Evolutionary conservation across 1,140 invertebrate species (phyloP).

Genomic region (Cyrtorhinus lividipennis): DNA sequence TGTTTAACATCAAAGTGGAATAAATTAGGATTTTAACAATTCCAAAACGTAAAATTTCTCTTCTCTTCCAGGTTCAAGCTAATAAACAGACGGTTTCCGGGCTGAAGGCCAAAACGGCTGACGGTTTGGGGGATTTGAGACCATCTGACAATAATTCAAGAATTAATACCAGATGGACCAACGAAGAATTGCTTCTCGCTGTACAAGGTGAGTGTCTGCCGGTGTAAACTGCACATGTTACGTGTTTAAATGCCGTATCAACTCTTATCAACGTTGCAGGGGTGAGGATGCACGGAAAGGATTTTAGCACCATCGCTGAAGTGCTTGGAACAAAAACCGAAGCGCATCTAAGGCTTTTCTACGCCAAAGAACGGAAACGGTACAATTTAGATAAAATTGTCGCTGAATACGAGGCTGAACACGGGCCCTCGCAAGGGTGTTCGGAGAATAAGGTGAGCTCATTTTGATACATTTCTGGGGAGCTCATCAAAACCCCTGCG

Average conservation of each 20-base stretch:
- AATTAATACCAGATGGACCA: slow-evolving; percentile 80
- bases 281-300: slow-evolving; percentile 85
- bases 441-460: background rate
- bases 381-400: slow-evolving; percentile 83
- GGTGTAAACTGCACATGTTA: background rate
- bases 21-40: too few relatives aligned
- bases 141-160: slow-evolving; percentile 48
- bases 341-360: slow-evolving; percentile 78
- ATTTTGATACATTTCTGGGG: too few relatives aligned
- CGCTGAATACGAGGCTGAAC: slow-evolving; percentile 71
- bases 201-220: slow-evolving; percentile 56
- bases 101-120: slow-evolving; percentile 57
- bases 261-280: slow-evolving; percentile 28
- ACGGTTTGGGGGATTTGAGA: slow-evolving; percentile 57
- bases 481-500: too few relatives aligned
- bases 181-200: slow-evolving; percentile 79
- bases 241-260: background rate
- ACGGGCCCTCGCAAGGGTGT: slow-evolving; percentile 35
- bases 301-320: slow-evolving; percentile 90
- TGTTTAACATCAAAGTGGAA: too few relatives aligned
- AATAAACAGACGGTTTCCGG: slow-evolving; percentile 86
- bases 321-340: slow-evolving; percentile 91
- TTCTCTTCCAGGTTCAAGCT: slow-evolving; percentile 63
- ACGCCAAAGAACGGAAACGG: slow-evolving; percentile 72
- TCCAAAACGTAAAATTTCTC: too few relatives aligned